Percentiles rank a stretch among this genome's conserved stretches.
Evolutionary conservation across 2,888 invertebrate species (phyloP).

Genomic region (Drosophila koepferae): DNA sequence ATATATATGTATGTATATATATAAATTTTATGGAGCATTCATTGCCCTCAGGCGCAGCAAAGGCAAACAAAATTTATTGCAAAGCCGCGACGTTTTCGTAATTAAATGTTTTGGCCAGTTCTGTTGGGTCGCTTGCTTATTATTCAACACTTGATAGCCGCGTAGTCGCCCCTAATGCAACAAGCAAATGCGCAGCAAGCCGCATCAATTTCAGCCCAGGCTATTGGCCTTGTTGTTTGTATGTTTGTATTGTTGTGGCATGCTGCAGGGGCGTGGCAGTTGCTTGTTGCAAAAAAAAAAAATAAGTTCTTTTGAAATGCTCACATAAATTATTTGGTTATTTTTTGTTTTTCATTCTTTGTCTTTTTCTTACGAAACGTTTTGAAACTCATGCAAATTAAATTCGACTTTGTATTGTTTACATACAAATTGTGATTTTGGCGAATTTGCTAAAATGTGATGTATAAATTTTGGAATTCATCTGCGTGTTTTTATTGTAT

Average conservation of each 20-base stretch:
- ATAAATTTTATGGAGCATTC: constrained; percentile 26
- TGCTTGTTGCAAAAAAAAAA: constrained; percentile 53
- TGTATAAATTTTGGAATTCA: constrained; percentile 41
- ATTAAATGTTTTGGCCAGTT: constrained; percentile 74
- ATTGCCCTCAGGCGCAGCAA: constrained; percentile 39
- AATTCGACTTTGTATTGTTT: constrained; percentile 60
- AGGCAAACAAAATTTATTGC: constrained; percentile 74
- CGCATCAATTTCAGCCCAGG: constrained; percentile 69
- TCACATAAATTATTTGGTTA: constrained; percentile 72
- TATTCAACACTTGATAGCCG: constrained; percentile 69
- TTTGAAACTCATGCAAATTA: constrained; percentile 75
- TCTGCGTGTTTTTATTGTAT: constrained; percentile 9
- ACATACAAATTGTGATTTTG: constrained; percentile 38
- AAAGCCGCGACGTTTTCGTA: constrained; percentile 75
- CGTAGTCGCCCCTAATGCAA: constrained; percentile 51
- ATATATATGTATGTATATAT: constrained; percentile 5
- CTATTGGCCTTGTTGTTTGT: constrained; percentile 66
- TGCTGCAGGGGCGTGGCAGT: constrained; percentile 61
- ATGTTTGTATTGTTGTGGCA: constrained; percentile 32
- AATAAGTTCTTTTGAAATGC: constrained; percentile 72
- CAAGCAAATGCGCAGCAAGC: constrained; percentile 36
- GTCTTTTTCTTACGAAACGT: constrained; percentile 67
- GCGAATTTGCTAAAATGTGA: constrained; percentile 46
- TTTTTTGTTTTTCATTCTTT: constrained; percentile 38
- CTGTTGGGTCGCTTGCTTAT: constrained; percentile 54